Base-by-base conservation (phyloP, 2,797 vertebrate species). In the Acanthurus lineatus region DNA sequence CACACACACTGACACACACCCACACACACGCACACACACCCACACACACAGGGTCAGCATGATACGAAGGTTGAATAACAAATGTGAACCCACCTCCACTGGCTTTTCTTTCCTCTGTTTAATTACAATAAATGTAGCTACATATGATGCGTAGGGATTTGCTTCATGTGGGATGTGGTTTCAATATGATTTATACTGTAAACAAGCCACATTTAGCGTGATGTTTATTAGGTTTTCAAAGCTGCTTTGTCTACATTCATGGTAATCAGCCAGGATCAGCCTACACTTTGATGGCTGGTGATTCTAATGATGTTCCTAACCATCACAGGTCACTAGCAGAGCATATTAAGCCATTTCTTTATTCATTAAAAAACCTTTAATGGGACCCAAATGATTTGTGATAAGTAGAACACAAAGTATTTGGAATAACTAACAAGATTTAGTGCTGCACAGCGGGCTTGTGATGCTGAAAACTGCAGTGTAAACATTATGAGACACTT, bases 321-420 rank as follows among this genome's bases (percentile, higher is more conserved):
- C 83, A 83, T 87, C 79, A 67, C 71, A 89, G 90, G 92, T 91
- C 92, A 90, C 73, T 35, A 47, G 77, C 10, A 12, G 84, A 87
- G 82, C 81, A 84, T 87, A 88, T 88, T 81, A 86, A 81, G 78
- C 73, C 19, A 22, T 73, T 77, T 82, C 86, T 82, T 83, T 89
- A 89, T 89, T 91, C 88, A 91, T 90, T 84, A 88, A 82, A 88
- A 90, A 85, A 63, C 66, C 79, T 89, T 81, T 92, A 94, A 93
- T 90, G 89, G 92, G 89, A 83, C 91, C 88, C 88, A 60, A 67
- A 86, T 90, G 90, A 86, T 82, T 90, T 85, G 75, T 82, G 71
- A 77, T 88, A 93, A 94, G 75, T 86, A 77, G 88, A 91, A 80
- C 86, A 89, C 45, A 22, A 87, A 85, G 83, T 82, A 79, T 87